These are phyloP conservation scores for Hydropsyche betteni DNA, from an alignment of 2,888 invertebrate species.

Conservation along the genomic window DNA sequence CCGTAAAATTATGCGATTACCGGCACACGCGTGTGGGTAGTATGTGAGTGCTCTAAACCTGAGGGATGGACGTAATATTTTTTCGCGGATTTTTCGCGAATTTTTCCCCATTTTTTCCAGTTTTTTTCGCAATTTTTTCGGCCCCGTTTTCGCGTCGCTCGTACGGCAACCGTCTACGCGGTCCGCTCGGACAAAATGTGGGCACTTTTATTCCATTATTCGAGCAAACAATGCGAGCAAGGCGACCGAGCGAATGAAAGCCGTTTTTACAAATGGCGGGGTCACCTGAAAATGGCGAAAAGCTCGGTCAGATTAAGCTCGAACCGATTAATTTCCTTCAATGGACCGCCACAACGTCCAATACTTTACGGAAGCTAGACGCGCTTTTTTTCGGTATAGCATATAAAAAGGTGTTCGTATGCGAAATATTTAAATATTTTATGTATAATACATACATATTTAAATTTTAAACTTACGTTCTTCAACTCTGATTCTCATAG, in stretches of 20 bases:
- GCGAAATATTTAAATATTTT: not conserved
- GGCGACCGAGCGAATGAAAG: slow-evolving; percentile 9
- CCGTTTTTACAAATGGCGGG: slow-evolving; percentile 25
- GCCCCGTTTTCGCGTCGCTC: not conserved
- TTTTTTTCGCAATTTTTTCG: not conserved
- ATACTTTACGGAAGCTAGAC: too few relatives aligned
- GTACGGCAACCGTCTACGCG: not conserved
- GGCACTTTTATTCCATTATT: slow-evolving; percentile 34
- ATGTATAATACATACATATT: not conserved
- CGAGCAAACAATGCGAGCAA: slow-evolving; percentile 26
- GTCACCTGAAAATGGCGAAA: slow-evolving; percentile 2
- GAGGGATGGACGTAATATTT: slow-evolving; percentile 23
- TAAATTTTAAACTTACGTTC: not conserved
- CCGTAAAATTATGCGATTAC: slow-evolving; percentile 24
- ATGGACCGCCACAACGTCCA: not conserved
- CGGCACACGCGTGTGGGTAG: not conserved
- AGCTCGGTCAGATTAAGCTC: not conserved
- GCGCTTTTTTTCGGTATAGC: too few relatives aligned
- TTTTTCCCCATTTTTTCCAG: not conserved
- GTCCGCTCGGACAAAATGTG: slow-evolving; percentile 1
- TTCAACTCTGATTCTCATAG: not conserved
- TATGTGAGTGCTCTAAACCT: slow-evolving; percentile 1
- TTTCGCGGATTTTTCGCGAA: slow-evolving; percentile 18
- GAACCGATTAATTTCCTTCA: slow-evolving; percentile 8
- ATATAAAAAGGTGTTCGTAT: not conserved